Conservation (phyloP, 2,888 invertebrate species). For the Bedellia somnulentella region DNA sequence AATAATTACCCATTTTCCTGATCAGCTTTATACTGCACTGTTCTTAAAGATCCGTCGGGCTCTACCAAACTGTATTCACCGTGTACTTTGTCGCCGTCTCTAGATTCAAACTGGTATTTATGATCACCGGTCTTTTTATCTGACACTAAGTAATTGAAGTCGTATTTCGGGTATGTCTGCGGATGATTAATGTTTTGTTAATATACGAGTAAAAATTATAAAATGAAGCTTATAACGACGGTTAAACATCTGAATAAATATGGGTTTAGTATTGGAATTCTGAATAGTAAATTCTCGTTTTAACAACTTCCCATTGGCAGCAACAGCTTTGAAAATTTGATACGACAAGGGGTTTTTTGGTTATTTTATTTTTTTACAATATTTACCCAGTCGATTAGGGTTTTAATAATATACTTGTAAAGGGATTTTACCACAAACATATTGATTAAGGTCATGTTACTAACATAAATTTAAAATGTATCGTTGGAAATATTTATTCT, state of each 20-base stretch:
- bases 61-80: constrained; percentile 61
- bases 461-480: no score
- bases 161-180: constrained; percentile 59
- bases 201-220: background rate
- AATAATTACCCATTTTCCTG: constrained; percentile 51
- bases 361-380: no score
- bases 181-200: constrained; percentile 7
- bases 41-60: constrained; percentile 58
- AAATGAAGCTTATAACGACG: background rate
- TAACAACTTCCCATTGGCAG: no score
- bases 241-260: background rate
- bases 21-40: constrained; percentile 60
- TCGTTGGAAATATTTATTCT: no score
- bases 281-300: no score
- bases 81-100: constrained; percentile 59
- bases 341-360: no score
- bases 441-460: no score
- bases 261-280: no score
- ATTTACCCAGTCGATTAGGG: no score
- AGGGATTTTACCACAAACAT: no score
- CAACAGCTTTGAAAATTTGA: no score
- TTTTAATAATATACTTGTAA: no score
- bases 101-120: constrained; percentile 53
- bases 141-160: constrained; percentile 61
- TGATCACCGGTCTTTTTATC: constrained; percentile 61